Conservation (phyloP, 2,113 vertebrate species). For the Otus sunia region DNA sequence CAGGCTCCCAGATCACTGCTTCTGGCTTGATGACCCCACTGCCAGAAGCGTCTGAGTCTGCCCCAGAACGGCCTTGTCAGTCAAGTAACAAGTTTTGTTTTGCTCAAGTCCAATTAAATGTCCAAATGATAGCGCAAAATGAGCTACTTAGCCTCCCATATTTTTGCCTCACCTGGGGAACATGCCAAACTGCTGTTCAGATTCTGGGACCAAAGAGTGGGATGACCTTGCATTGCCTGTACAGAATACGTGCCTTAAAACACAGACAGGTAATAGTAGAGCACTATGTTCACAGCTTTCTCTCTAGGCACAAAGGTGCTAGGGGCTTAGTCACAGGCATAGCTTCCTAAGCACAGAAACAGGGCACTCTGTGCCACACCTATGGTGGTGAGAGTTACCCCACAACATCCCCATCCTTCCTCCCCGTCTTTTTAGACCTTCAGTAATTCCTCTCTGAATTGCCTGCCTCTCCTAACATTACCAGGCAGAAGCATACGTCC, state of each 20-base stretch:
- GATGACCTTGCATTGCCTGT: not conserved
- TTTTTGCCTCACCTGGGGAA: not conserved
- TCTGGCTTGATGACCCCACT: not conserved
- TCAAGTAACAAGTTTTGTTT: not conserved
- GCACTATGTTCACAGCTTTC: not conserved
- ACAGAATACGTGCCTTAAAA: not conserved
- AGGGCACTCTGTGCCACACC: not conserved
- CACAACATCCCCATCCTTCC: not conserved
- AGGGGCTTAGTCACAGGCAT: not conserved
- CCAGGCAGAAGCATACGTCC: slow-evolving; percentile 34
- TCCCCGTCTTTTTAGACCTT: not conserved
- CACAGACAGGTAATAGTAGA: accelerated
- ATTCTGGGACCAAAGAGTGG: not conserved
- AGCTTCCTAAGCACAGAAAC: not conserved
- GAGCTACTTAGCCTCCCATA: not conserved
- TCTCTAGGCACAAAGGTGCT: not conserved
- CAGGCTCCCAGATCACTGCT: not conserved
- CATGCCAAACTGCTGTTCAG: accelerated
- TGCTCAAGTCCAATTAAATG: not conserved
- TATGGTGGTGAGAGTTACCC: not conserved
- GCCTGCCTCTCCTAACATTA: slow-evolving; percentile 16
- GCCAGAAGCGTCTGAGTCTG: not conserved
- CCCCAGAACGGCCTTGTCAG: not conserved
- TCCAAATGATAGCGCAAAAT: not conserved
- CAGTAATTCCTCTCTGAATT: slow-evolving; percentile 29